phyloP scores from a whole-genome alignment of 2,888 invertebrate species.

The Rhabditoides inermis region DNA sequence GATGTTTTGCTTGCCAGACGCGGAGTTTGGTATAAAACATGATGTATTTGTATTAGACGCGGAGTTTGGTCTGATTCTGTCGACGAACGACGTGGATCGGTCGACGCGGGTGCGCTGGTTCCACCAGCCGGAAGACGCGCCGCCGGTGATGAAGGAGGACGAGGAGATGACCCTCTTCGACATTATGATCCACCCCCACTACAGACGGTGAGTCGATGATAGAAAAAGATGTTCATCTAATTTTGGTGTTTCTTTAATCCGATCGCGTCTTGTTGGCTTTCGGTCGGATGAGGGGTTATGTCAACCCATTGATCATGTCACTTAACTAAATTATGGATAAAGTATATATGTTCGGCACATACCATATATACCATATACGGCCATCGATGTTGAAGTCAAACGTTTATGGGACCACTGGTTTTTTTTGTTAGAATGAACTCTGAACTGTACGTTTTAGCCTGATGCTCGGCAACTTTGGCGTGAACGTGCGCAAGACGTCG shows the following conservation, averaged over 20 bases:
- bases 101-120: conserved; percentile 11
- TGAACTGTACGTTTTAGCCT: background rate
- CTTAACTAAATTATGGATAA: too few relatives aligned
- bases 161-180: conserved; percentile 13
- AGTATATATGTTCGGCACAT: too few relatives aligned
- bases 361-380: too few relatives aligned
- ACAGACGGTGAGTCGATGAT: conserved; percentile 1
- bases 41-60: too few relatives aligned
- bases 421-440: too few relatives aligned
- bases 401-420: too few relatives aligned
- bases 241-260: background rate
- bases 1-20: too few relatives aligned
- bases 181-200: conserved; percentile 10
- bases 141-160: background rate
- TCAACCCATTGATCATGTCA: too few relatives aligned
- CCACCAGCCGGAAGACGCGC: background rate
- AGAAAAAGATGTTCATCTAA: background rate
- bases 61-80: conserved; percentile 9
- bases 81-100: conserved; percentile 5
- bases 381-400: too few relatives aligned
- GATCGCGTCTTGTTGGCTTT: background rate
- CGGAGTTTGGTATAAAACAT: too few relatives aligned
- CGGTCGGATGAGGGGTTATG: background rate
- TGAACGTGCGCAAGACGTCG: background rate
- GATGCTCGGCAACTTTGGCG: background rate